phyloP scores from a whole-genome alignment of 2,888 invertebrate genomes.

The Aporophyla nigra region DNA sequence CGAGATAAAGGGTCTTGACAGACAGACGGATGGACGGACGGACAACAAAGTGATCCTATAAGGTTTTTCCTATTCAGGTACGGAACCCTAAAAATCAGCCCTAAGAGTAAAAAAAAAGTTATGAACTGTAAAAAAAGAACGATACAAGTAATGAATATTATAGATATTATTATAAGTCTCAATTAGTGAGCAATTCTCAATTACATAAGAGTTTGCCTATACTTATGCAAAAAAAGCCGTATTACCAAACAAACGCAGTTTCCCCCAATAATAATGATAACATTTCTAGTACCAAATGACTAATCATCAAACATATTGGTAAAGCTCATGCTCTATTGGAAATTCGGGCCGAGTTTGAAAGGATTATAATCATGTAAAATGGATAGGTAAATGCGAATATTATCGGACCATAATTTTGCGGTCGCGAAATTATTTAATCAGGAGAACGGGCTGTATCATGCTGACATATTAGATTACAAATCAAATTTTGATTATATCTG shows the following conservation, averaged over 20 bases:
- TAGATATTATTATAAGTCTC: too few species aligned
- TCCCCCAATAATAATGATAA: not conserved
- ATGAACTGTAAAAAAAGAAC: too few species aligned
- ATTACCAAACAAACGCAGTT: not conserved
- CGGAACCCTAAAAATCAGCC: too few species aligned
- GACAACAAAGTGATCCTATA: too few species aligned
- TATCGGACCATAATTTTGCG: slow-evolving; percentile 31
- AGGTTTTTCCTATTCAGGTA: too few species aligned
- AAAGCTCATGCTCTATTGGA: slow-evolving; percentile 10
- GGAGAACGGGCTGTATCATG: not conserved
- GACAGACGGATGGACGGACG: too few species aligned
- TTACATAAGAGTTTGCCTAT: too few species aligned
- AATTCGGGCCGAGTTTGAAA: slow-evolving; percentile 7
- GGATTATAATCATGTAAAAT: slow-evolving; percentile 32
- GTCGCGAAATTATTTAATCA: slow-evolving; percentile 27
- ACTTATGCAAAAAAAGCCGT: not conserved
- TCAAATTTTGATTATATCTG: slow-evolving; percentile 1
- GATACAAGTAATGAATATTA: not conserved
- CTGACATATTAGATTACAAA: slow-evolving; percentile 2
- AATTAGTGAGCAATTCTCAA: not conserved
- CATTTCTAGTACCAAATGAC: slow-evolving; percentile 7
- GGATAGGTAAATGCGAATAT: slow-evolving; percentile 19
- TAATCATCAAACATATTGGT: slow-evolving; percentile 14
- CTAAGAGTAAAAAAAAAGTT: too few species aligned
- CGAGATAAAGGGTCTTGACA: too few species aligned